Base-by-base conservation (phyloP, 2,113 vertebrate species). In the Brienomyrus longianalis region DNA sequence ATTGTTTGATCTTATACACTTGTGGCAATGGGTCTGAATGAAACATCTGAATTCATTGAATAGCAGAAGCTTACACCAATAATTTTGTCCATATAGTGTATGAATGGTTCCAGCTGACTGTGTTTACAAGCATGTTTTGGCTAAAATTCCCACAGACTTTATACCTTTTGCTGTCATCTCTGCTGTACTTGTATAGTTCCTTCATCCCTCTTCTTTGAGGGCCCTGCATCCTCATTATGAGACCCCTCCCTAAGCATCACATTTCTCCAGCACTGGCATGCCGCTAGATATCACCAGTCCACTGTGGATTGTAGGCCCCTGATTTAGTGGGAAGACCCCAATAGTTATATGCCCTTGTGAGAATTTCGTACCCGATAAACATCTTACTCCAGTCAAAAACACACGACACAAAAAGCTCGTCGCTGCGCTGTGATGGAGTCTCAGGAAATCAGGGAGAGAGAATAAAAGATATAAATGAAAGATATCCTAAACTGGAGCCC, bases 401-500 rank as follows among this genome's bases (percentile, higher is more conserved):
- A 43, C 5, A 27, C 48, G 35, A 47, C 85, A 19, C 31, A 35
- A 52, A 39, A 90, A 88, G 35, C 17, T 50, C 3, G 48, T 39
- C 56, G 47, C 56, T 56, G 21, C 13, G n/a, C 10, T 31, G 62
- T 70, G 62, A 48, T 47, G 74, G 48, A 80, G 11, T 48, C 35
- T 86, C 77, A 48, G 85, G n/a, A 80, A 87, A 88, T 47, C 50
- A 86, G 77, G 59, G 21, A 62, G 54, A 86, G 54, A 13, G 13
- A 89, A 77, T 27, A 70, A 91, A 47, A 6, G 54, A 52, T 39
- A 89, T 17, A 66, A n/a, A 88, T 80, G 70, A 45, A 23, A 86
- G 48, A 52, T 31, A 86, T 23, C 86, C n/a, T 43, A 86, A 90
- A 88, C 87, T 27, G 87, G 51, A 62, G 7, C 62, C 2, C 48